phyloP scores from a whole-genome alignment of 2,888 invertebrate species.

The Marasmarcha lunaedactyla region DNA sequence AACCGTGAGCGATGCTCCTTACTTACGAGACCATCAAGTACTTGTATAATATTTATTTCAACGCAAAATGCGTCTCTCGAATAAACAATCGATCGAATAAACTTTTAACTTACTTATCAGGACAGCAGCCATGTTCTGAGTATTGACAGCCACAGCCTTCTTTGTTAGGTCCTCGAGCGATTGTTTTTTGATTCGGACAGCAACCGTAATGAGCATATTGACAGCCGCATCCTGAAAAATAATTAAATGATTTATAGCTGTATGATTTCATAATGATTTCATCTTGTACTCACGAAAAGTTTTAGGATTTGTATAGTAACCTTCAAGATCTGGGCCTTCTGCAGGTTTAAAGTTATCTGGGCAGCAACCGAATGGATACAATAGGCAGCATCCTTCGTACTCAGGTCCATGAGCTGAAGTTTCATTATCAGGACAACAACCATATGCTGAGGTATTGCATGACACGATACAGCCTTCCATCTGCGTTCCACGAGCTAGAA shows the following conservation, averaged over 20 bases:
- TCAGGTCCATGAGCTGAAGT: slow-evolving; percentile 89
- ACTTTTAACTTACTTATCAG: slow-evolving; percentile 75
- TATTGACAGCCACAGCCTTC: slow-evolving; percentile 87
- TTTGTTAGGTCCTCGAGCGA: slow-evolving; percentile 82
- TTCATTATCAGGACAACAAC: slow-evolving; percentile 88
- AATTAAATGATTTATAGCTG: no score
- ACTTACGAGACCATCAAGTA: neutral
- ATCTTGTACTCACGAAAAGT: no score
- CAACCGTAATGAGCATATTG: slow-evolving; percentile 82
- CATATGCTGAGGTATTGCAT: slow-evolving; percentile 78
- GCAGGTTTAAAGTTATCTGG: slow-evolving; percentile 88
- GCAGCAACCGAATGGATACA: slow-evolving; percentile 85
- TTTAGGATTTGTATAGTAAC: no score
- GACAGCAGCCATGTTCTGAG: slow-evolving; percentile 84
- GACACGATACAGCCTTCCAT: slow-evolving; percentile 80
- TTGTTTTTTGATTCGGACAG: slow-evolving; percentile 85
- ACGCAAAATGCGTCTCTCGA: neutral
- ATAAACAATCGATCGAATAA: neutral
- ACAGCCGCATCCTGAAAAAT: slow-evolving; percentile 78
- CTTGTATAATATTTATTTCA: neutral
- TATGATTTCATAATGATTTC: no score
- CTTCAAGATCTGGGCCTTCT: slow-evolving; percentile 80
- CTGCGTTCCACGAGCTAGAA: slow-evolving; percentile 75
- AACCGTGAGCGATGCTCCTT: no score
- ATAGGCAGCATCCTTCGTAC: slow-evolving; percentile 85